Evolutionary conservation across 2,888 invertebrate genomes (phyloP), one percentile per base, ranked within the genome.

Genomic region (Gisinianus flammeolus): DNA sequence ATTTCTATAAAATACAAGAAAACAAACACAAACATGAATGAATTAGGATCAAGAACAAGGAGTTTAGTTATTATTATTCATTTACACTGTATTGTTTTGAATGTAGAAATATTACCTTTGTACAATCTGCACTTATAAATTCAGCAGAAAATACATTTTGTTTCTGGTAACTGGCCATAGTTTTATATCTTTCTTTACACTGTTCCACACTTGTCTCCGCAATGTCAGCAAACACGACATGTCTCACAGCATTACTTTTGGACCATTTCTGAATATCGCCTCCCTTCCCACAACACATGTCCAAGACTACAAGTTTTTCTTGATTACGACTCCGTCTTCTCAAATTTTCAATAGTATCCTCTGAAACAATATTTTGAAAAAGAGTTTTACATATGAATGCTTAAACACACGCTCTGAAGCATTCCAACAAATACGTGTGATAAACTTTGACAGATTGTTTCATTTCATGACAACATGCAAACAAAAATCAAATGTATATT

Each of bases 251-350:
- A 73, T 91, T 93, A 12, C 81, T 81, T 86, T 94, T 95, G 79
- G 91, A 91, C 96, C 98, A 99, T 88, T 99, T 99, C n/a, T 94
- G 89, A 52, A 99, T 89, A 87, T 99, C 99, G 1, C 99, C 99
- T 26, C 99, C 99, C 89, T 99, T 99, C 0, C 99, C 99, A 87
- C 97, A 97, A 85, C 97, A 96, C 90, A 99, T 92, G 87, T 99
- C 99, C 74, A 98, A 88, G 0, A 96, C 94, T 79, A 90, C 26
- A 22, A 62, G 62, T 5, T 62, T 62, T 24, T 12, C 24, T 62
- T 8, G 2, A 30, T 22, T 31, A 8, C 5, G 30, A 33, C 31
- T 33, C 10, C 16, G 30, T n/a, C 31, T 19, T 16, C 31, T 28
- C 19, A 67, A 28, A n/a, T 28, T 28, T 22, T 30, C 67, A 12